Base-by-base conservation (phyloP, 2,888 invertebrate genomes). In the Noctua janthina region DNA sequence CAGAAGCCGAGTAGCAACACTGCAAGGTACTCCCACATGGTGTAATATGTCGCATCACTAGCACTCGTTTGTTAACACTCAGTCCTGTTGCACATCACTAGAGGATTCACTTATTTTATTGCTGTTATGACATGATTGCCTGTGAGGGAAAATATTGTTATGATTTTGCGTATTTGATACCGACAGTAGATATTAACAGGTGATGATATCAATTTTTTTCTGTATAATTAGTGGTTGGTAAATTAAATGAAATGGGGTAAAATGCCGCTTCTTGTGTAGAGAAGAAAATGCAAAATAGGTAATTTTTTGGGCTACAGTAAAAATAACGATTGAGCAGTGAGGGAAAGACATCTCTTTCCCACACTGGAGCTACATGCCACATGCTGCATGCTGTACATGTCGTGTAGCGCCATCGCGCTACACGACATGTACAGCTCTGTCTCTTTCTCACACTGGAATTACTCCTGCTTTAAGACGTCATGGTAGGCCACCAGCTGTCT, bases 11-110 rank as follows among this genome's bases (percentile, higher is more conserved):
- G 92, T 70, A 97, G 93, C 85, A 97, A 91, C 51, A 96, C 95
- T 43, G 95, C 94, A 20, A 97, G 91, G 87, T 97, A 97, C 83
- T 94, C 96, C 96, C 95, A 95, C 97, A 97, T 97, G 90, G 67
- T 87, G 64, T 84, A 39, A 3, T 39, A 62, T 83, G 88, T 93
- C 76, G 76, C 90, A 90, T 92, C 91, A 92, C 92, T 90, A 87
- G 87, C 76, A 79, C 67, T 35, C 62, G 67, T 29, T 76, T 23
- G 20, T 81, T 64, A 81, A 51, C 66, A 80, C 74, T 77, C 72
- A 84, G 78, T 68, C 59, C 35, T 62, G 51, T 69, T 69, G 80
- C 81, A 88, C 87, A 83, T 83, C 89, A 89, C 89, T 89, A 83
- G 17, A 29, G 15, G 43, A 62, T 73, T 82, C 39, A 67, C n/a